Base-by-base conservation (phyloP, 2,888 invertebrate genomes). In the Micropterix aruncella region DNA sequence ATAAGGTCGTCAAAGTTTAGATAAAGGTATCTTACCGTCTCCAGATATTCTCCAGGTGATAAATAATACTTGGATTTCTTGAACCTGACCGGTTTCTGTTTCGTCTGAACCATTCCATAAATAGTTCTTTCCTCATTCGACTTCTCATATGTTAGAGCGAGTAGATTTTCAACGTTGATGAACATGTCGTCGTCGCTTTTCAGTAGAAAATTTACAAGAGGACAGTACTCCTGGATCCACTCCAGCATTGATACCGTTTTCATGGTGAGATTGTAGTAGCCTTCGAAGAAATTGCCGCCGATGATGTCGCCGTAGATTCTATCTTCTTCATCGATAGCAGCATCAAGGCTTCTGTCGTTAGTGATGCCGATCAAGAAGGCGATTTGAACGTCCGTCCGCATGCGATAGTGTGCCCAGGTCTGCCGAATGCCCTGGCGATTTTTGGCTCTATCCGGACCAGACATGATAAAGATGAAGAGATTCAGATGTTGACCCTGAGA, bases 171-270 rank as follows among this genome's bases (percentile, higher is more conserved):
- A 52, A 88, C 76, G 67, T 90, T 88, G 52, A 89, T 83, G 61
- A 88, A 90, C 87, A 89, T 87, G 63, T 90, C 89, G 62, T 90
- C 89, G 61, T 89, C 88, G 2, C 87, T 87, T 72, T 89, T 89
- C 51, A 90, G 74, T 57, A 89, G 72, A 55, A 77, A 84, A 56
- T 76, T 77, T 51, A 80, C 83, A 54, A 76, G 75, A 48, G 81
- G 75, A 61, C 88, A 89, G 63, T 83, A 80, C 53, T 75, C 75
- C 63, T 81, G 81, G 12, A 79, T 75, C 88, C 88, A 90, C 63
- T 87, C 86, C 46, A 89, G 66, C 68, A 86, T 80, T 37, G 86
- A 83, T 49, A 88, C 75, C 40, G 86, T 86, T 69, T 90, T 90
- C 37, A 88, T 66, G 39, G 88, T 89, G 41, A 89, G 70, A 69